Evolutionary conservation across 2,797 vertebrate species (phyloP).

Genomic region (Podargus strigoides): DNA sequence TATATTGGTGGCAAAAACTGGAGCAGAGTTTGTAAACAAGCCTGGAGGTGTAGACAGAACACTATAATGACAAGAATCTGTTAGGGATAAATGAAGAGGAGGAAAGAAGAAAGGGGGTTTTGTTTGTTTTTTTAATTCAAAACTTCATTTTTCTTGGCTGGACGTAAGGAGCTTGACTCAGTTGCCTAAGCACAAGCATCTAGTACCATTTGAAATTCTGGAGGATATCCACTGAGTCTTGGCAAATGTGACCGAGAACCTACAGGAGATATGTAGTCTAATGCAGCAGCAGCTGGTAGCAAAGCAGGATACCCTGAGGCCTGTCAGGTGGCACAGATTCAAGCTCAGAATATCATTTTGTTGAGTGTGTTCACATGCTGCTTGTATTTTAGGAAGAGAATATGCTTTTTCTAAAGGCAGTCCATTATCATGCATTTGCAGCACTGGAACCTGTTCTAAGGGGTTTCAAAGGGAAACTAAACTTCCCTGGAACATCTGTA

Average conservation of each 20-base stretch:
- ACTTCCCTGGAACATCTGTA: background rate
- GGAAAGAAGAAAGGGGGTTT: background rate
- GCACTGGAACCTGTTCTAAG: background rate
- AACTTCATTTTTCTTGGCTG: background rate
- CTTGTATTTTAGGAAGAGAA: background rate
- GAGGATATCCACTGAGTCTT: background rate
- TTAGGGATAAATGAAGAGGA: background rate
- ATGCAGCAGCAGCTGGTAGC: background rate
- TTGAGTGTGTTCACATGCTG: background rate
- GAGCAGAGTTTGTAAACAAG: background rate
- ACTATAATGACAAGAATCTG: background rate
- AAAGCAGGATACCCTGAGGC: background rate
- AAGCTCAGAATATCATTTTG: background rate
- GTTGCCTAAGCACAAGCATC: background rate
- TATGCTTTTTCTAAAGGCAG: background rate
- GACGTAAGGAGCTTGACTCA: background rate
- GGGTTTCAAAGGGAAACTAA: background rate
- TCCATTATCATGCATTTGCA: background rate
- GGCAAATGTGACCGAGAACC: background rate
- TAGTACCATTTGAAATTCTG: background rate
- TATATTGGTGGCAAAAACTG: background rate
- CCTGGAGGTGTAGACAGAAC: background rate
- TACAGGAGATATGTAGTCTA: background rate
- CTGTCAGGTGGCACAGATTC: background rate
- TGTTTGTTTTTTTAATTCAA: background rate